Evolutionary conservation across 2,888 invertebrate genomes (phyloP), one percentile per base, ranked within the genome.

Genomic region (Teleogryllus oceanicus): DNA sequence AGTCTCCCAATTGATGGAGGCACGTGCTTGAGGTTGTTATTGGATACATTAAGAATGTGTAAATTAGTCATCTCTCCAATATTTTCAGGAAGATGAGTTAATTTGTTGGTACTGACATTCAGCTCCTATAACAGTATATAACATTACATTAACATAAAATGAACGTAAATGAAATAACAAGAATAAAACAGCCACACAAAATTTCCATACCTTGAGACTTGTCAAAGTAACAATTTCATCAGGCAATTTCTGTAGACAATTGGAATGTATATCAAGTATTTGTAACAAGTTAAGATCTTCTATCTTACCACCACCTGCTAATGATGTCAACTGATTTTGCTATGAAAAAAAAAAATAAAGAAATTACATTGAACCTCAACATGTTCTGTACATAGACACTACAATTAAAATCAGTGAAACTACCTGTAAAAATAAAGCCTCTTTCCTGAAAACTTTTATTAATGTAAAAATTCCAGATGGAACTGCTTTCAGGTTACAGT

Each of bases 361-460:
- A 37, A 8, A 37, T 37, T 37, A 37, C 5, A 37, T 37, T 37
- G 37, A 37, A 37, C 37, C 37, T 37, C 37, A 4, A 62, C 16
- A 5, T 75, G n/a, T 21, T 50, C 18, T 13, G 76, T 13, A 13
- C n/a, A 74, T n/a, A 74, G 21, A 13, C 2, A 21, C 18, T 11
- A 20, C 21, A 12, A 11, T 13, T 20, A 74, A 12, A n/a, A 74
- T 74, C 16, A 74, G 2, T 78, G 12, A n/a, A 20, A 74, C 76
- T 81, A 82, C 82, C 81, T 82, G 85, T 37, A 85, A 80, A 86
- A 89, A 89, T 83, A 94, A 86, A 81, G 88, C 87, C 85, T 93
- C 92, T 88, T 96, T 96, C 83, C 94, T 90, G 85, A 94, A 92
- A 76, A 96, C 94, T 87, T 93, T 92, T 86, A 95, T 95, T 81